Evolutionary conservation across 2,888 invertebrate genomes (phyloP), one percentile per base, ranked within the genome.

Genomic region (Eristalis pertinax): DNA sequence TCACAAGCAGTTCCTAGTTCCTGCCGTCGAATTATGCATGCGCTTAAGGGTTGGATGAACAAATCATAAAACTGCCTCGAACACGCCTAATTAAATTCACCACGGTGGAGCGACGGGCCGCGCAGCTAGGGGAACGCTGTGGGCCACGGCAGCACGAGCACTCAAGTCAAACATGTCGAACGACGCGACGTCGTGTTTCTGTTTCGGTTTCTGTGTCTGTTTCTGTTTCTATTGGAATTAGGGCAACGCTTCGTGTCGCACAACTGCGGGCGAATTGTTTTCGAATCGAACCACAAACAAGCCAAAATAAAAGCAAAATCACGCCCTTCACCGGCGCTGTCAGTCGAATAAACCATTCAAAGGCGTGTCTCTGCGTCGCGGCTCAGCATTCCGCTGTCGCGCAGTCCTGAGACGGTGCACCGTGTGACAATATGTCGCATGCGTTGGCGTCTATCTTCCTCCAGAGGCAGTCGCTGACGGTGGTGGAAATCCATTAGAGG

Each of bases 361-460:
- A 85, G 85, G 82, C 65, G 82, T 82, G 67, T 11, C 72, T 63
- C 8, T 13, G 58, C 72, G 60, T 26, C 56, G n/a, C 38, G 32
- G 41, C 60, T 29, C 38, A 29, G 41, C 70, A 83, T 78, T 86
- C 83, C 83, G 60, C 72, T 56, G 63, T 74, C n/a, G 43, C 70
- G 74, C 86, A 70, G 78, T 78, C 78, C 65, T 75, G 83, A 58
- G 70, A 41, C 64, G 63, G 62, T 62, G 62, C 69, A 77, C 41
- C 78, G 86, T 86, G 86, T 86, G 86, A 86, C 83, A 78, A 86
- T 79, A 74, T 86, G 86, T 86, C 83, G 75, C 56, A 67, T 72
- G 83, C 67, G 86, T 83, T 86, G 86, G 86, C 70, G 86, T 83
- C 63, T 70, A 29, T 70, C 78, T 78, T 86, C 86, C 56, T 78